These are phyloP conservation scores for Elephas maximus DNA, from an alignment of 2,113 vertebrate genomes.

Conservation along the genomic window DNA sequence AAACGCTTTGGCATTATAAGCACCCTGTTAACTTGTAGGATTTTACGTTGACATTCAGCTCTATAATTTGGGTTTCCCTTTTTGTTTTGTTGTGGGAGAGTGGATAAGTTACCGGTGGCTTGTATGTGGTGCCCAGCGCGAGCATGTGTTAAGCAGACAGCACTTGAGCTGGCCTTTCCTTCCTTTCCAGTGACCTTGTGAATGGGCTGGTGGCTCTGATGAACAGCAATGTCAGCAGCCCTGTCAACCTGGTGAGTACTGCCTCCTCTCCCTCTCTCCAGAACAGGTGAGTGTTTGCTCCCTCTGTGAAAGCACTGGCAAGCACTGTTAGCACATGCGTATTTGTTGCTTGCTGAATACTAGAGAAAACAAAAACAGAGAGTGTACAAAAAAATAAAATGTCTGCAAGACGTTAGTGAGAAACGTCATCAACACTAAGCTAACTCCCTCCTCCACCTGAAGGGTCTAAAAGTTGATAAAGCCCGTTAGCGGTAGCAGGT, in stretches of 20 bases:
- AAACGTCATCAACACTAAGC: neutral
- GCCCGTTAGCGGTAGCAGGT: neutral
- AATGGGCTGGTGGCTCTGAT: slow-evolving; percentile 97
- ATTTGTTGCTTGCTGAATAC: neutral
- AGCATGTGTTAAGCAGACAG: fast-evolving
- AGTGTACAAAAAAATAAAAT: neutral
- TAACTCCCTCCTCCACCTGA: neutral
- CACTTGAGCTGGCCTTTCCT: neutral
- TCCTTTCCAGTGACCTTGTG: slow-evolving; percentile 94
- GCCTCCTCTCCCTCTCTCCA: neutral
- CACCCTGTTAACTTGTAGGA: neutral
- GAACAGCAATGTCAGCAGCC: slow-evolving; percentile 99
- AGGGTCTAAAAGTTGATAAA: neutral
- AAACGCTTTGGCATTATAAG: fast-evolving
- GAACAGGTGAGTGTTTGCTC: neutral
- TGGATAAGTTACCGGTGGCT: neutral
- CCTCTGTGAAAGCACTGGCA: neutral
- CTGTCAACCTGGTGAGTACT: slow-evolving; percentile 97
- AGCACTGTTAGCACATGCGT: fast-evolving
- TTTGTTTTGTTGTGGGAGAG: neutral
- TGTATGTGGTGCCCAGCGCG: fast-evolving
- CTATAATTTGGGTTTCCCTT: slow-evolving; percentile 21
- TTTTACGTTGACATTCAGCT: neutral
- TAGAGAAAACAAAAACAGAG: neutral
- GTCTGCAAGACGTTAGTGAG: neutral